Evolutionary conservation across 2,888 invertebrate genomes (phyloP).

Genomic region (Sericinus montela): DNA sequence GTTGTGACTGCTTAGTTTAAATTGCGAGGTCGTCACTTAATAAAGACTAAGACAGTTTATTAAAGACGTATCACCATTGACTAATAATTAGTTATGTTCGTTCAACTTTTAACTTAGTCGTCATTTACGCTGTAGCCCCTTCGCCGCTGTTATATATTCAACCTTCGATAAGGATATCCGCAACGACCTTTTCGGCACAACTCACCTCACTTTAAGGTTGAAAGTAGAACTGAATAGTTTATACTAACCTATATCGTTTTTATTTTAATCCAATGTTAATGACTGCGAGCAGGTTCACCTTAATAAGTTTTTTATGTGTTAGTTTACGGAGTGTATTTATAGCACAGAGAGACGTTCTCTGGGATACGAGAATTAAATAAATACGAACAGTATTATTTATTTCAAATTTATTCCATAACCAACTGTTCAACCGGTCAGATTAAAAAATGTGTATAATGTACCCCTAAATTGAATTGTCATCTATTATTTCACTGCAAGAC

Average conservation of each 20-base stretch:
- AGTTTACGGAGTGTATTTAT: not conserved
- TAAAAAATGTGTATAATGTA: too few species aligned
- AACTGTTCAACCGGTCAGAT: too few species aligned
- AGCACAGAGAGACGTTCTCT: too few species aligned
- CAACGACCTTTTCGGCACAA: conserved; percentile 10
- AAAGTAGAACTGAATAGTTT: conserved; percentile 4
- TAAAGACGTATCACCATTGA: too few species aligned
- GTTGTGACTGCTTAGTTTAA: not conserved
- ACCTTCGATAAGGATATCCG: conserved; percentile 10
- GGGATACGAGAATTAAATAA: too few species aligned
- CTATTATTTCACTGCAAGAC: too few species aligned
- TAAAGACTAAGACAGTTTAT: too few species aligned
- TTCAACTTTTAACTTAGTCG: not conserved
- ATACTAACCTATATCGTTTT: not conserved
- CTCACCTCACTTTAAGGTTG: conserved; percentile 1
- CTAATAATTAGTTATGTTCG: too few species aligned
- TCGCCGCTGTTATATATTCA: conserved; percentile 8
- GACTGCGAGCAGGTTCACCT: conserved; percentile 7
- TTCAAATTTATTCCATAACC: too few species aligned
- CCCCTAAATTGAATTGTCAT: too few species aligned
- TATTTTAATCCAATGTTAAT: conserved; percentile 2
- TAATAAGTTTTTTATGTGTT: conserved; percentile 8
- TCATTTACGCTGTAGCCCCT: not conserved
- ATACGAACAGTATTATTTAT: too few species aligned
- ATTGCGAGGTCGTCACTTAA: not conserved